Base-by-base conservation (phyloP, 2,113 vertebrate genomes). In the Verasper variegatus region DNA sequence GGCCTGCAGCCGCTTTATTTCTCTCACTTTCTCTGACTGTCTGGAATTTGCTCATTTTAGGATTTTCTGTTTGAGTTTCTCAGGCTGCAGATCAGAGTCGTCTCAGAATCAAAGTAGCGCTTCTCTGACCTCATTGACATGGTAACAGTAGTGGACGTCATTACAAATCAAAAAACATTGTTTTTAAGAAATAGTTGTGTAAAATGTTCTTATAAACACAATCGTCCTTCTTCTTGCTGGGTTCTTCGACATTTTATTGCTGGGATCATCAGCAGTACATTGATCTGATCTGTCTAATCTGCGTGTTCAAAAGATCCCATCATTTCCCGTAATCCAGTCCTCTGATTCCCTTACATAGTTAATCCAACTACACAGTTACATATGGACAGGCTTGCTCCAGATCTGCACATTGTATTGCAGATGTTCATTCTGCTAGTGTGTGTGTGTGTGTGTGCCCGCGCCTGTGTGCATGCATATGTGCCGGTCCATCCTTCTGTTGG, bases 371-470 rank as follows among this genome's bases (percentile, higher is more conserved):
- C 59, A 26, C 31, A 42, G 74, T 70, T 82, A 68, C 83, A 81
- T 84, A 85, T 80, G 76, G 78, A 80, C 59, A 13, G 51, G 61
- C 70, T 81, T 84, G 78, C 75, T 76, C 63, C 61, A 81, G 72
- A 81, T 88, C 85, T 88, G 63, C 66, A 65, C 61, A 68, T 79
- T 77, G 54, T 78, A 47, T 65, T 49, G 77, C 86, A 85, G 83
- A 86, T 88, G 81, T 84, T 87, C 59, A 74, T 68, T 56, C 17
- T 80, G 64, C 26, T 56, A 76, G 26, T 74, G 65, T 76, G 31
- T 58, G 35, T 62, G 14, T 31, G 31, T 31, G 52, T 74, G 65
- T 76, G 31, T 58, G 35, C 59, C 12, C 62, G 58, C 18, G 40
- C 13, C 11, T 54, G 42, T 66, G 24, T 69, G 37, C 35, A 20